Evolutionary conservation across 2,797 vertebrate genomes (phyloP).

Genomic region (Octomys mimax): DNA sequence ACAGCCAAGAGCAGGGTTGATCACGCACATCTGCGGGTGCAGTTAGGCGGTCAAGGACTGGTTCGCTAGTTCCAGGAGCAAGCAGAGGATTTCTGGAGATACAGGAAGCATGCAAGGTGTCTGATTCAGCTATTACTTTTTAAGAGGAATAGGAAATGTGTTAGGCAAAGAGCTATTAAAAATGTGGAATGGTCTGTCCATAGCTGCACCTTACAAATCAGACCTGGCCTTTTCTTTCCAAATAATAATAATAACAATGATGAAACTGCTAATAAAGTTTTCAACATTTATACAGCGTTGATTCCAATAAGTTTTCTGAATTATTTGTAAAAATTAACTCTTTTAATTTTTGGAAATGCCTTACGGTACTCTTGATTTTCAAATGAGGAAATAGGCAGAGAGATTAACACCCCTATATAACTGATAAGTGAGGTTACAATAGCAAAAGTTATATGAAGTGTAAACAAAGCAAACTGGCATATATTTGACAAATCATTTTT

Average conservation of each 20-base stretch:
- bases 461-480: slow-evolving; percentile 43
- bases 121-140: slow-evolving; percentile 71
- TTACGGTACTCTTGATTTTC: slow-evolving; percentile 21
- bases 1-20: slow-evolving; percentile 72
- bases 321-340: slow-evolving; percentile 48
- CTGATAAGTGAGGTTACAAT: slow-evolving; percentile 28
- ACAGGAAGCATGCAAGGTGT: slow-evolving; percentile 74
- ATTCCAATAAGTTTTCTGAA: slow-evolving; percentile 11
- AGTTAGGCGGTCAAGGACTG: slow-evolving; percentile 76
- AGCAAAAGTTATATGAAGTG: not conserved
- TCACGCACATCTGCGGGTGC: slow-evolving; percentile 77
- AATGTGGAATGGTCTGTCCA: not conserved
- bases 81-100: slow-evolving; percentile 75
- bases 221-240: slow-evolving; percentile 35
- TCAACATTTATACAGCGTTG: not conserved
- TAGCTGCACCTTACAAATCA: slow-evolving; percentile 23
- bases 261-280: not conserved
- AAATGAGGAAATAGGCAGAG: slow-evolving; percentile 25
- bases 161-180: slow-evolving; percentile 34
- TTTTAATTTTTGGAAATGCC: not conserved
- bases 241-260: not conserved
- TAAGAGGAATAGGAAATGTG: slow-evolving; percentile 60
- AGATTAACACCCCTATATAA: not conserved
- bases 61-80: slow-evolving; percentile 70
- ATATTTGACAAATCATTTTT: slow-evolving; percentile 36